Evolutionary conservation across 2,797 vertebrate genomes (phyloP).

Genomic region (Siniperca undulata): DNA sequence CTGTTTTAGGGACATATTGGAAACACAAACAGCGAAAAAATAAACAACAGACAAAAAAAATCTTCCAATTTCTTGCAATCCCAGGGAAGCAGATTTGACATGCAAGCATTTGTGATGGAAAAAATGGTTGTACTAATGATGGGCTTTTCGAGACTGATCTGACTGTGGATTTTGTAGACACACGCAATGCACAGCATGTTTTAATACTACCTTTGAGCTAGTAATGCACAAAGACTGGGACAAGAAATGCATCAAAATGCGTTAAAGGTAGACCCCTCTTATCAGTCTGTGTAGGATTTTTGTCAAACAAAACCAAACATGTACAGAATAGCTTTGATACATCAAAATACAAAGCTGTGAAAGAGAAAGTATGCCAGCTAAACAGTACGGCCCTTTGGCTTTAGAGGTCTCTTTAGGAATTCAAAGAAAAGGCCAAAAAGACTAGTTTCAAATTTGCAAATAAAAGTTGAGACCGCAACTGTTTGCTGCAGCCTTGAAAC

Average conservation of each 20-base stretch:
- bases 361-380: not conserved
- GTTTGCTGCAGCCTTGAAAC: slow-evolving; percentile 26
- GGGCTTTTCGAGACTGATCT: slow-evolving; percentile 35
- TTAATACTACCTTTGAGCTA: slow-evolving; percentile 46
- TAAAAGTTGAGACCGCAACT: slow-evolving; percentile 10
- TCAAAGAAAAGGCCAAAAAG: slow-evolving; percentile 18
- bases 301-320: not conserved
- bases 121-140: slow-evolving; percentile 51
- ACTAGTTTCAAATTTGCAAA: slow-evolving; percentile 25
- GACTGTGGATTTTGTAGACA: slow-evolving; percentile 42
- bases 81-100: slow-evolving; percentile 47
- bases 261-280: slow-evolving; percentile 12
- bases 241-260: slow-evolving; percentile 14
- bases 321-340: not conserved
- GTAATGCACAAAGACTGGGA: slow-evolving; percentile 28
- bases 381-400: slow-evolving; percentile 4
- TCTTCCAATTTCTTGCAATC: slow-evolving; percentile 33
- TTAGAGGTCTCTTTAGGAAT: slow-evolving; percentile 11
- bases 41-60: slow-evolving; percentile 13
- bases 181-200: slow-evolving; percentile 46
- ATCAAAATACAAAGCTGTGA: not conserved
- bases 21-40: slow-evolving; percentile 50
- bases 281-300: not conserved
- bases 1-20: slow-evolving; percentile 45
- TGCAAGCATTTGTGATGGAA: slow-evolving; percentile 57